Conservation (phyloP, 2,113 vertebrate genomes). For the Bubo bubo region DNA sequence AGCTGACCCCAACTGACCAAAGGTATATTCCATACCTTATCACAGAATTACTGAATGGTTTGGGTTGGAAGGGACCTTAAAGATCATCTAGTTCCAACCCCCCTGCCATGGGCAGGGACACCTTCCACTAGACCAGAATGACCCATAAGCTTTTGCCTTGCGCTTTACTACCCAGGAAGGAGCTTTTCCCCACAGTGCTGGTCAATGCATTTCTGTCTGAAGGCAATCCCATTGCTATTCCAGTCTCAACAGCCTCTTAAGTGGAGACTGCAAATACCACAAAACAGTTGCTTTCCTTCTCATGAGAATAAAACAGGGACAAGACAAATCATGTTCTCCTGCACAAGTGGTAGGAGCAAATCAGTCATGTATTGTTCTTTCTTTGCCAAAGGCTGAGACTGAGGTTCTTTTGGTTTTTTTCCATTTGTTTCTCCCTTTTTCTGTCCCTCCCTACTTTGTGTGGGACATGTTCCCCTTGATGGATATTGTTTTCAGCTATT, state of each 20-base stretch:
- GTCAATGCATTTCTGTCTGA: neutral
- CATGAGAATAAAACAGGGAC: neutral
- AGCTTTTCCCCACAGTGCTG: neutral
- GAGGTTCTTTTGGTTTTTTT: neutral
- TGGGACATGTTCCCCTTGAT: neutral
- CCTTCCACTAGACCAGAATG: too few species aligned
- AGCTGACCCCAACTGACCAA: too few species aligned
- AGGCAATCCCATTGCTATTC: neutral
- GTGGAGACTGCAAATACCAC: neutral
- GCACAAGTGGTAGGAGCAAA: neutral
- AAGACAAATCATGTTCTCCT: conserved; percentile 13
- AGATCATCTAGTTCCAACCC: too few species aligned
- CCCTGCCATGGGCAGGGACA: too few species aligned
- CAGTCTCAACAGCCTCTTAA: neutral
- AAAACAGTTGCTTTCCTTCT: neutral
- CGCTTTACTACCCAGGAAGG: neutral
- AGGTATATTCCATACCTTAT: too few species aligned
- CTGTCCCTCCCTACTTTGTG: neutral
- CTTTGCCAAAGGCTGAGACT: neutral
- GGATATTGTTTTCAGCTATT: neutral
- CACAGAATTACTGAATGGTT: too few species aligned
- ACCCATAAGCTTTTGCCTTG: neutral
- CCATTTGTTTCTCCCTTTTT: neutral
- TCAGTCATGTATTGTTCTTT: neutral
- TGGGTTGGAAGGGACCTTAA: too few species aligned